Conservation (phyloP, 2,888 invertebrate species). For the Steinernema carpocapsae region DNA sequence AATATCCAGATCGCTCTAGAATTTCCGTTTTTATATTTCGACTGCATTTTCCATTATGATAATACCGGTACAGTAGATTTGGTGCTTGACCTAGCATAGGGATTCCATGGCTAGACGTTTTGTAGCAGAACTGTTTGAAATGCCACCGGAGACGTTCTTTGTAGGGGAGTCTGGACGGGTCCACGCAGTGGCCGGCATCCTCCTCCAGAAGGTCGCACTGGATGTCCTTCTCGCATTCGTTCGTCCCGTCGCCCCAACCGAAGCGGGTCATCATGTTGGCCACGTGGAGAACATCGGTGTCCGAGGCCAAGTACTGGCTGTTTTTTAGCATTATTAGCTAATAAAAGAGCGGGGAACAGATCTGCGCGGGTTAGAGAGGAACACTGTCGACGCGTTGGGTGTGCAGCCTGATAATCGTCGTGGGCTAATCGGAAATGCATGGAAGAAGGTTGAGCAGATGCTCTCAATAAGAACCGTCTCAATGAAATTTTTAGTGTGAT, state of each 20-base stretch:
- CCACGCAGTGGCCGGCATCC: slow-evolving; percentile 58
- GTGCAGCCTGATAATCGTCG: neutral
- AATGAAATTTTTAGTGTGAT: too few species aligned
- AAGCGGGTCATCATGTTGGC: slow-evolving; percentile 21
- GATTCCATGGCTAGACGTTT: slow-evolving; percentile 64
- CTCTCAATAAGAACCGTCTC: too few species aligned
- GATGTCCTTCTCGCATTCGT: slow-evolving; percentile 39
- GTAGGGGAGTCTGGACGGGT: slow-evolving; percentile 58
- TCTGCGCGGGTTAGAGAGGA: neutral
- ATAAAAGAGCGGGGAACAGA: neutral
- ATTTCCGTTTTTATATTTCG: neutral
- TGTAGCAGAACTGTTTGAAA: slow-evolving; percentile 63
- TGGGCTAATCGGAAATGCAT: slow-evolving; percentile 1
- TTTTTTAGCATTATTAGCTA: neutral
- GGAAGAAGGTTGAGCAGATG: neutral
- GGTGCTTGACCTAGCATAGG: slow-evolving; percentile 64
- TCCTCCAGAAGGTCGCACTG: slow-evolving; percentile 61
- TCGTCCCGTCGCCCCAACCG: slow-evolving; percentile 32
- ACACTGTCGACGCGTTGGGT: neutral
- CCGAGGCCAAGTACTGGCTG: slow-evolving; percentile 23
- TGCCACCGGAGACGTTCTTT: slow-evolving; percentile 60
- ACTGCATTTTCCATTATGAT: too few species aligned
- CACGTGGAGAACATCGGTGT: slow-evolving; percentile 22
- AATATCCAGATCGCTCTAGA: slow-evolving; percentile 58
- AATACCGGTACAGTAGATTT: slow-evolving; percentile 54